Evolutionary conservation across 2,113 vertebrate species (phyloP), one percentile per base, ranked within the genome.

Genomic region (Zosterops japonicus): DNA sequence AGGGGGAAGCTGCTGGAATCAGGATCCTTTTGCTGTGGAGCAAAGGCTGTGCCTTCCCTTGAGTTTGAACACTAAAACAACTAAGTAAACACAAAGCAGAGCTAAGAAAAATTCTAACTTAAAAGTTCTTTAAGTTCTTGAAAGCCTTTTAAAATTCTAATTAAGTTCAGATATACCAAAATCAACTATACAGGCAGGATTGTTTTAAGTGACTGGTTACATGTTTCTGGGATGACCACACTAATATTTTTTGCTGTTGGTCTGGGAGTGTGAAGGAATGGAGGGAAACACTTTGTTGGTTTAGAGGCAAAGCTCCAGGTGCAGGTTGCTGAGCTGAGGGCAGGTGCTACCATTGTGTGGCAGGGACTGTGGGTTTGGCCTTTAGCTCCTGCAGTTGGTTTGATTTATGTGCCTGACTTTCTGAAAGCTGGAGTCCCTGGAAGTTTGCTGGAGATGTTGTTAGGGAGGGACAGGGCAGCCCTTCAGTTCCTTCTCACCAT

Each of bases 141-240:
- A 49, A 76, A 69, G 12, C 55, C 53, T 75, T 68, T 49, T 1
- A 25, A 47, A 76, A 35, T 61, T 56, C 47, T 1, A 0, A 24
- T 13, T 25, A 69, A 28, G 8, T 61, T 91, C 72, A 67, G 36
- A 49, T 77, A 12, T 8, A 15, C 24, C 11, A 36, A 83, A 83
- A 29, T 47, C 17, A 47, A 1, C 46, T 36, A 5, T 1, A 24
- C 3, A 2, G 16, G 14, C 27, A 7, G 33, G 20, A 46, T 67
- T 78, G 39, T 35, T 12, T 59, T 23, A 21, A 60, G n/a, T 35
- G 69, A 46, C 29, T 1, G 0, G 5, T 80, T 81, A 23, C 0
- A 0, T 63, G 55, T 74, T 83, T 78, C 83, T 70, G 35, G 29
- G 46, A 19, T 63, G 35, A 35, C 1, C 12, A 29, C 8, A 0